phyloP scores from a whole-genome alignment of 92 coral and sea anemone genomes.

The Pocillopora meandrina region DNA sequence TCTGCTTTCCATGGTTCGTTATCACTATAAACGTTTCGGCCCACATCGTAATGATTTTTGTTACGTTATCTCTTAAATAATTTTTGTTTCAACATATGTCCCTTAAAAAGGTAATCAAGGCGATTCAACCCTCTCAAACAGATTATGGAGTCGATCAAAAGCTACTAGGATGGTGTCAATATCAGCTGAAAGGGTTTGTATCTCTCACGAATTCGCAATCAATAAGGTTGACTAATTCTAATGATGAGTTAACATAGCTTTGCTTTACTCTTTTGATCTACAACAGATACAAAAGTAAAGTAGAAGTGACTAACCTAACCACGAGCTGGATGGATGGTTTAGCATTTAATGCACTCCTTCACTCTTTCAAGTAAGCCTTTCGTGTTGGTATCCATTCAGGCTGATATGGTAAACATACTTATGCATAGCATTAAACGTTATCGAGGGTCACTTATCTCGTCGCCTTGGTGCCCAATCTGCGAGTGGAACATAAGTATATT shows the following conservation, averaged over 20 bases:
- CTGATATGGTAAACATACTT: no score
- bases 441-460: no score
- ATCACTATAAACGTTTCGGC: background rate
- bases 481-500: no score
- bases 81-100: no score
- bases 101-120: slow-evolving; percentile 5
- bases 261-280: background rate
- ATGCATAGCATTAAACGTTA: no score
- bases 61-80: no score
- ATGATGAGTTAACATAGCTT: background rate
- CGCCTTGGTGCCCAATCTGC: no score
- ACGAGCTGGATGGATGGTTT: slow-evolving; percentile 81
- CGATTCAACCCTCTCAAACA: slow-evolving; percentile 9
- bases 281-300: slow-evolving; percentile 38
- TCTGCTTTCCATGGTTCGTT: no score
- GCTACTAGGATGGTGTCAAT: slow-evolving; percentile 67
- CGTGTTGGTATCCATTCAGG: no score
- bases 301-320: slow-evolving; percentile 51
- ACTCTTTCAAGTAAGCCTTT: slow-evolving; percentile 70
- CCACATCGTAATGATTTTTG: background rate
- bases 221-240: background rate
- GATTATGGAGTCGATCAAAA: slow-evolving; percentile 57
- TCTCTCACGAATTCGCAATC: background rate
- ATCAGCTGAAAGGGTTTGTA: slow-evolving; percentile 52
- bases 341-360: slow-evolving; percentile 70